Evolutionary conservation across 64 coral and sea anemone species (phyloP).

Genomic region (Montipora sp.): DNA sequence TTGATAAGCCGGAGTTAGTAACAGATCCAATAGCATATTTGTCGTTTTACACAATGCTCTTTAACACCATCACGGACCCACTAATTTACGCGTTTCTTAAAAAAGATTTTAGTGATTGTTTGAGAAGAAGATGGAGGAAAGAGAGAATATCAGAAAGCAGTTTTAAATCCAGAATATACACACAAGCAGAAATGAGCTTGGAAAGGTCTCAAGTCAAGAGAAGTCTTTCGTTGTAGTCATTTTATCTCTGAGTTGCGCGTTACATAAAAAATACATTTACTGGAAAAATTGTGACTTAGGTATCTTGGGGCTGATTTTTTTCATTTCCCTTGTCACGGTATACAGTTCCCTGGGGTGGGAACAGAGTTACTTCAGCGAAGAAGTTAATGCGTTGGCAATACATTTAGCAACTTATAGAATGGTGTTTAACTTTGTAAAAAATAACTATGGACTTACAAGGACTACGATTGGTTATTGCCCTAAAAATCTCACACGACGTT

Average conservation of each 20-base stretch:
- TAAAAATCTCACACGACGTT: too few relatives aligned
- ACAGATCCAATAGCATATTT: conserved; percentile 51
- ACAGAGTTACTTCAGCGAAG: too few relatives aligned
- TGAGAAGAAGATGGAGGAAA: conserved; percentile 65
- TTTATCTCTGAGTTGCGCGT: background rate
- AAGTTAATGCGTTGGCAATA: too few relatives aligned
- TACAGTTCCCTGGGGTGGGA: too few relatives aligned
- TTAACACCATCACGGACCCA: conserved; percentile 86
- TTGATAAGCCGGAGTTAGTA: conserved; percentile 63
- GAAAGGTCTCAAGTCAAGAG: background rate
- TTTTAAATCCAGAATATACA: background rate
- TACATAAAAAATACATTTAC: too few relatives aligned
- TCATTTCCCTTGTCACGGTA: too few relatives aligned
- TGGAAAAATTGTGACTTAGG: too few relatives aligned
- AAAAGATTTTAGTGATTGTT: conserved; percentile 80
- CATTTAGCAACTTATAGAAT: too few relatives aligned
- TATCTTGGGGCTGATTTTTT: too few relatives aligned
- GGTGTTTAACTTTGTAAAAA: too few relatives aligned
- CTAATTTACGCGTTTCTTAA: conserved; percentile 88
- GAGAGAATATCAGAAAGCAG: background rate
- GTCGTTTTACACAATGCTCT: conserved; percentile 84
- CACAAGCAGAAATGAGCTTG: conserved; percentile 11
- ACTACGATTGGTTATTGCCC: too few relatives aligned
- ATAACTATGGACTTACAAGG: too few relatives aligned
- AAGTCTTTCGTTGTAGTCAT: background rate